These are phyloP conservation scores for Rhopalosiphum padi DNA, from an alignment of 1,140 invertebrate species.

Conservation along the genomic window DNA sequence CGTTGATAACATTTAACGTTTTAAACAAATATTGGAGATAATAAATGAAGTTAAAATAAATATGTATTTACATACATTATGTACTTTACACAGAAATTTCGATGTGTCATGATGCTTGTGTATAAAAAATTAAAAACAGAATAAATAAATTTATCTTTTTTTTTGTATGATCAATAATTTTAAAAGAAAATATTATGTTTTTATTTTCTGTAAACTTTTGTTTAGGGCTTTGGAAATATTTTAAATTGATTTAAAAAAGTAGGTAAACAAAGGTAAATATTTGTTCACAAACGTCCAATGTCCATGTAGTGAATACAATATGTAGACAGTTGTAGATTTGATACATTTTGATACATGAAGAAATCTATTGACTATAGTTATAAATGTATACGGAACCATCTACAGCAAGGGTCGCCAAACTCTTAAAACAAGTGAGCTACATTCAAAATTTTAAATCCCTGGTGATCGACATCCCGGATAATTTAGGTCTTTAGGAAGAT, in stretches of 20 bases:
- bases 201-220: not conserved
- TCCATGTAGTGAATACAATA: not conserved
- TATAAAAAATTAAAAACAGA: not conserved
- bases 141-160: not conserved
- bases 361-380: not conserved
- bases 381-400: not conserved
- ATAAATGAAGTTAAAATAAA: not conserved
- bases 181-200: not conserved
- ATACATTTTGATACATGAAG: not conserved
- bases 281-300: not conserved
- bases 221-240: not conserved
- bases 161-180: not conserved
- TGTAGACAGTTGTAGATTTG: not conserved
- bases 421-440: no score
- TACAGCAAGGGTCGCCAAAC: not conserved
- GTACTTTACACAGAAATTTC: not conserved
- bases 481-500: no score
- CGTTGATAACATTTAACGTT: not conserved
- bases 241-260: not conserved
- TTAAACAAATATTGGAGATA: slow-evolving; percentile 7
- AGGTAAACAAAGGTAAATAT: not conserved
- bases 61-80: not conserved
- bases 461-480: no score
- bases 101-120: not conserved
- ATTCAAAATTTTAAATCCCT: no score